Evolutionary conservation across 1,140 invertebrate species (phyloP).

Genomic region (Sycobia sp.): DNA sequence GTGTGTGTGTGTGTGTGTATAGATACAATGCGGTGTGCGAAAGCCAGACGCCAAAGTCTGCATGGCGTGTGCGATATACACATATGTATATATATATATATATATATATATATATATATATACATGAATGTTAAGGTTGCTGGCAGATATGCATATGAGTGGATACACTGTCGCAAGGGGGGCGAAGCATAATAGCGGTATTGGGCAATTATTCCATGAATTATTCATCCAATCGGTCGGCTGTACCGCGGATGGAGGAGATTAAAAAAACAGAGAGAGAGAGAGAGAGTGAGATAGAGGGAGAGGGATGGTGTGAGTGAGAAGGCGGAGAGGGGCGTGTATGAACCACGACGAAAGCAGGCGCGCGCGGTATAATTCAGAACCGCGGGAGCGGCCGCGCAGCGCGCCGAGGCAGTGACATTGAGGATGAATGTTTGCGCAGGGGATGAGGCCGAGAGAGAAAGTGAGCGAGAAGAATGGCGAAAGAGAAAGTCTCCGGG

Average conservation of each 20-base stretch:
- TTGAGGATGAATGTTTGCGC: conserved; percentile 9
- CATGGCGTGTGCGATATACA: too few species aligned
- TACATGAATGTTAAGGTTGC: too few species aligned
- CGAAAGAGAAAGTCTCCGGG: conserved; percentile 14
- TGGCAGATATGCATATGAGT: too few species aligned
- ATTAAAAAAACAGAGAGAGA: background rate
- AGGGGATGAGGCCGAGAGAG: background rate
- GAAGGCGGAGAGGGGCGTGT: background rate
- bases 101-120: too few species aligned
- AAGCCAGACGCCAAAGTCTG: too few species aligned
- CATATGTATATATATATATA: too few species aligned
- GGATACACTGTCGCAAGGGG: too few species aligned
- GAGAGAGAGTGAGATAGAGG: background rate
- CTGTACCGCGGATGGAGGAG: background rate
- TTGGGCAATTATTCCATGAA: conserved; percentile 46
- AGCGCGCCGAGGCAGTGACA: conserved; percentile 2
- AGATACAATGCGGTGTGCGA: too few species aligned
- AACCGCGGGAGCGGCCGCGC: too few species aligned
- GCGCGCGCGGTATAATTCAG: background rate
- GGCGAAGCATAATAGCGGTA: too few species aligned
- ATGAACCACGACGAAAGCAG: conserved; percentile 13
- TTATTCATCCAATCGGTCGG: conserved; percentile 42
- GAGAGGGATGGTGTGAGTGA: background rate
- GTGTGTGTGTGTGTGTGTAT: too few species aligned
- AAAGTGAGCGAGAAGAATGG: conserved; percentile 2